Percentiles rank a stretch among this genome's conserved stretches.
These are phyloP conservation scores for Tryphoninae sp. DNA, from an alignment of 2,888 invertebrate genomes.

Conservation along the genomic window DNA sequence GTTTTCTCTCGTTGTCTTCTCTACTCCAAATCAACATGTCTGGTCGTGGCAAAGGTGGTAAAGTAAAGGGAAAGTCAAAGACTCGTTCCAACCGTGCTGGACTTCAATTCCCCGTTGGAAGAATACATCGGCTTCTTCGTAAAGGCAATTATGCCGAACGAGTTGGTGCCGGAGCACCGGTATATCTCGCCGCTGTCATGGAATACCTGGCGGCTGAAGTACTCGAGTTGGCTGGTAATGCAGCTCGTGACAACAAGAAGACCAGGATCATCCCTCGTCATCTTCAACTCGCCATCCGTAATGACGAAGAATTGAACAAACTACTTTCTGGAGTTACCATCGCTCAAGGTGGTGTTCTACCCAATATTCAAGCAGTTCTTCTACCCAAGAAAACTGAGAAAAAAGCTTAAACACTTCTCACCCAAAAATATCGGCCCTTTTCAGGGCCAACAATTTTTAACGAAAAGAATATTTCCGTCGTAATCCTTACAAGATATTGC, in stretches of 20 bases:
- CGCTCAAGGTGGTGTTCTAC: not conserved
- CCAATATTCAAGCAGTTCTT: not conserved
- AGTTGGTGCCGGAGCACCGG: not conserved
- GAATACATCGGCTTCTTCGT: not conserved
- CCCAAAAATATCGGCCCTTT: not conserved
- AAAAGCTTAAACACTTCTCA: not conserved
- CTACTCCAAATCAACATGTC: not conserved
- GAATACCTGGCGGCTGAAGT: not conserved
- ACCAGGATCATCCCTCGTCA: not conserved
- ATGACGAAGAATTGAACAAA: slow-evolving; percentile 1
- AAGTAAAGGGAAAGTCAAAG: not conserved
- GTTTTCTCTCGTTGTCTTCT: not conserved
- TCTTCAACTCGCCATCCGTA: not conserved
- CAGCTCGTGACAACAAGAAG: slow-evolving; percentile 1
- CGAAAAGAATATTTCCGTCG: not conserved
- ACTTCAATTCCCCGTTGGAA: not conserved
- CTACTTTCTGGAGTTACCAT: not conserved
- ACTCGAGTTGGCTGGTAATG: not conserved
- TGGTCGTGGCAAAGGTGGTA: not conserved
- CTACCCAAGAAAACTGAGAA: not conserved
- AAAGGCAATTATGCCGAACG: not conserved
- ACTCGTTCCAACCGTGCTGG: not conserved
- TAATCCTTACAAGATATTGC: not conserved
- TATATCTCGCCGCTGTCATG: not conserved
- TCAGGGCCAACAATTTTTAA: not conserved